phyloP scores from a whole-genome alignment of 2,113 vertebrate genomes.

The Progne subis region DNA sequence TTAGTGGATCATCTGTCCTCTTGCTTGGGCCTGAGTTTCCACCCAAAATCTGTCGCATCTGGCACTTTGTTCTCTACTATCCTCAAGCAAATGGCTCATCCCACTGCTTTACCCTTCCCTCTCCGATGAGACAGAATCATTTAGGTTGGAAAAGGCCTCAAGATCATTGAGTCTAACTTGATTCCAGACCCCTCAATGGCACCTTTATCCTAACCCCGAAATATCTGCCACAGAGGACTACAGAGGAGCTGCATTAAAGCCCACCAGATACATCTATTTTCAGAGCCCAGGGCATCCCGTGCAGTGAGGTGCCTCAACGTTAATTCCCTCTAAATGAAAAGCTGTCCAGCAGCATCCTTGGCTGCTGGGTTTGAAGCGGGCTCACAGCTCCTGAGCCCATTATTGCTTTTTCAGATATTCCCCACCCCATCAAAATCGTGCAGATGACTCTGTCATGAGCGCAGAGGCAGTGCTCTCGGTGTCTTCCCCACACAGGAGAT shows the following conservation, averaged over 20 bases:
- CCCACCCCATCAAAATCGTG: background rate
- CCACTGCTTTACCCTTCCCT: background rate
- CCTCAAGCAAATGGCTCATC: background rate
- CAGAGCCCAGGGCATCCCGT: background rate
- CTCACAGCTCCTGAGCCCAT: background rate
- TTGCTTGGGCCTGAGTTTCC: background rate
- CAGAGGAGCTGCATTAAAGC: background rate
- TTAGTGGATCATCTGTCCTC: background rate
- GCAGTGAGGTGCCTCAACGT: background rate
- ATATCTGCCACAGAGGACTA: accelerated
- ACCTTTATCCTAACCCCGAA: background rate
- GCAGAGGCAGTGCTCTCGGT: background rate
- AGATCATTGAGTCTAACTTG: background rate
- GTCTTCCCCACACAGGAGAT: background rate
- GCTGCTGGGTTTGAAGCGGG: constrained; percentile 25
- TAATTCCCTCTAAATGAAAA: constrained; percentile 32
- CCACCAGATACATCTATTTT: background rate
- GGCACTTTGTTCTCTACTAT: background rate
- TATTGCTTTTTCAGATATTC: constrained; percentile 48
- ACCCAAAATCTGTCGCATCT: background rate
- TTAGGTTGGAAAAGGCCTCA: background rate
- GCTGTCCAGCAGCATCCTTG: background rate
- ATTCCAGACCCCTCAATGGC: background rate
- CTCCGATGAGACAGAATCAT: background rate
- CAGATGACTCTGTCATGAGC: background rate